phyloP scores from a whole-genome alignment of 2,113 vertebrate genomes.

The Grus americana region DNA sequence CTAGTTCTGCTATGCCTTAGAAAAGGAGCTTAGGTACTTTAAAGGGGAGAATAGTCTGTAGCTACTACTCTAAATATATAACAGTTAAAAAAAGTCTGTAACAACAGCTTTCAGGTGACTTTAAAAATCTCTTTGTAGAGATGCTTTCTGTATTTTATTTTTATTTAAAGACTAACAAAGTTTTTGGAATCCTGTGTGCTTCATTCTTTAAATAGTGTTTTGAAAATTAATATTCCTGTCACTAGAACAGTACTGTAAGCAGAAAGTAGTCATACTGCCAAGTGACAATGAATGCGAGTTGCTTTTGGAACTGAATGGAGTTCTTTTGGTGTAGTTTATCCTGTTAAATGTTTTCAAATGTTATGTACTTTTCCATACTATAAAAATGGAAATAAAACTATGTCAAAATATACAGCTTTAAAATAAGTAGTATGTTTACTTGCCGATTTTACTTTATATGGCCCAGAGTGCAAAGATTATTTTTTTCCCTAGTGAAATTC shows the following conservation, averaged over 20 bases:
- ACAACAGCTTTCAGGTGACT: neutral
- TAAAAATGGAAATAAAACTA: neutral
- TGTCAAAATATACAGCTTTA: neutral
- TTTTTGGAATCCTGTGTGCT: neutral
- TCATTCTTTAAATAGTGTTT: neutral
- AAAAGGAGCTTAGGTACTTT: neutral
- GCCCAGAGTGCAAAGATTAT: neutral
- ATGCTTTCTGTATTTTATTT: neutral
- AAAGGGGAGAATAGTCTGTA: neutral
- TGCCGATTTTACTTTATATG: neutral
- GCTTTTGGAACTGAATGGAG: neutral
- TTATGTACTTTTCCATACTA: neutral
- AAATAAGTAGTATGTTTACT: neutral
- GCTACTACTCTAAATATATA: neutral
- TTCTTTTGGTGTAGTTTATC: neutral
- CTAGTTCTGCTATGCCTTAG: neutral
- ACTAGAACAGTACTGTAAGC: neutral
- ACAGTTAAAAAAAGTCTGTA: neutral
- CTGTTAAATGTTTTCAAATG: neutral
- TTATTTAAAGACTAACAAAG: neutral
- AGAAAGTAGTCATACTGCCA: neutral
- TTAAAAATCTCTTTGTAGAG: neutral
- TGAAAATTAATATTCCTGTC: slow-evolving; percentile 42
- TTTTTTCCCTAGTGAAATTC: neutral
- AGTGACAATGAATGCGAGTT: neutral